Evolutionary conservation across 2,113 vertebrate genomes (phyloP).

Genomic region (Ellobius talpinus): DNA sequence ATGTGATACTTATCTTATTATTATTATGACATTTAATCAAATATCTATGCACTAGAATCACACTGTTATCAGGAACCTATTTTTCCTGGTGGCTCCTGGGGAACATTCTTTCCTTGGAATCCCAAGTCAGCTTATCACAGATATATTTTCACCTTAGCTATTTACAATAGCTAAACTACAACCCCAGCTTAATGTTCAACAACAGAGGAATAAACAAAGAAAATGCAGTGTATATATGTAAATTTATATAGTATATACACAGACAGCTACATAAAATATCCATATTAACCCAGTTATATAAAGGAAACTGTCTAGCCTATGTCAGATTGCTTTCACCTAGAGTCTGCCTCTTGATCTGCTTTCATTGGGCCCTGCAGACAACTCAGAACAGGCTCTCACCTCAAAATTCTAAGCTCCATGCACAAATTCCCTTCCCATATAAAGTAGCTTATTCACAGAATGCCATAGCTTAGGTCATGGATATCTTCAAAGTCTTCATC

Average conservation of each 20-base stretch:
- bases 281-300: not conserved
- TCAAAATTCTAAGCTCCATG: not conserved
- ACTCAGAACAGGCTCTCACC: not conserved
- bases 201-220: not conserved
- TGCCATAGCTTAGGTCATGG: fast-evolving
- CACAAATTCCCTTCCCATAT: not conserved
- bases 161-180: not conserved
- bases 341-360: not conserved
- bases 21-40: not conserved
- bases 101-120: not conserved
- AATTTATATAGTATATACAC: not conserved
- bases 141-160: not conserved
- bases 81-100: not conserved
- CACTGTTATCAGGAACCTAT: not conserved
- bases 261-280: not conserved
- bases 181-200: not conserved
- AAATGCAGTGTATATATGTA: too few species aligned
- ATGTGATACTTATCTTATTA: not conserved
- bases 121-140: not conserved
- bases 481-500: not conserved
- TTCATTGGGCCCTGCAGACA: not conserved
- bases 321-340: not conserved
- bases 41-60: not conserved
- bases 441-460: not conserved
- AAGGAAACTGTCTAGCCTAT: not conserved